A percentile compares a stretch with the other conserved stretches of the same genome.
These are phyloP conservation scores for Drosophila niveifrons DNA, from an alignment of 2,888 invertebrate genomes.

Conservation along the genomic window DNA sequence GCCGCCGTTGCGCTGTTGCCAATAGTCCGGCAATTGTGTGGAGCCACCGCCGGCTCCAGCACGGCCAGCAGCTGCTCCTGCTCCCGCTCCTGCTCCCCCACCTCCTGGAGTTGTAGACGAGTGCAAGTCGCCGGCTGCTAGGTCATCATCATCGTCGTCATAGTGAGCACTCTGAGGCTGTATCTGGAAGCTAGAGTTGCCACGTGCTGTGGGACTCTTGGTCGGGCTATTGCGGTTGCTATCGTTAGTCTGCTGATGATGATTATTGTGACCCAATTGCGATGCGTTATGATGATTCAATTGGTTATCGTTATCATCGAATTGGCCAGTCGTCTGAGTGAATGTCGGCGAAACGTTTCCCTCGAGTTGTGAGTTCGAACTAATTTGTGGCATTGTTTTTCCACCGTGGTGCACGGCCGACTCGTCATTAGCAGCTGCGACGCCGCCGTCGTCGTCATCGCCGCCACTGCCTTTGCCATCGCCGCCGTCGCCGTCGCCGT, in stretches of 20 bases:
- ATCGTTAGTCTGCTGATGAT: slow-evolving; percentile 27
- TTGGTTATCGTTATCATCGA: slow-evolving; percentile 77
- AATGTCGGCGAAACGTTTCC: slow-evolving; percentile 79
- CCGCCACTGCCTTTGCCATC: slow-evolving; percentile 63
- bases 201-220: slow-evolving; percentile 66
- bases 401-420: slow-evolving; percentile 77
- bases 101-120: slow-evolving; percentile 43
- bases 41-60: slow-evolving; percentile 26
- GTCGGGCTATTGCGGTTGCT: slow-evolving; percentile 74
- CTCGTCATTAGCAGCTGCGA: slow-evolving; percentile 75
- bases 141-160: slow-evolving; percentile 77
- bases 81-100: slow-evolving; percentile 30
- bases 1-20: slow-evolving; percentile 81
- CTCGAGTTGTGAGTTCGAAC: slow-evolving; percentile 83
- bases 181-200: slow-evolving; percentile 62
- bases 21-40: slow-evolving; percentile 65
- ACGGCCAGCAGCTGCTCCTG: slow-evolving; percentile 41
- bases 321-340: slow-evolving; percentile 65
- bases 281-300: slow-evolving; percentile 58
- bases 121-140: slow-evolving; percentile 62
- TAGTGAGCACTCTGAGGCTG: slow-evolving; percentile 51
- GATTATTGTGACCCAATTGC: slow-evolving; percentile 32
- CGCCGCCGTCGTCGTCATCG: slow-evolving; percentile 48
- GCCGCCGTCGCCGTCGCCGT: slow-evolving; percentile 39
- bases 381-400: slow-evolving; percentile 83